Base-by-base conservation (phyloP, 2,113 vertebrate genomes). In the Spheniscus mendiculus region DNA sequence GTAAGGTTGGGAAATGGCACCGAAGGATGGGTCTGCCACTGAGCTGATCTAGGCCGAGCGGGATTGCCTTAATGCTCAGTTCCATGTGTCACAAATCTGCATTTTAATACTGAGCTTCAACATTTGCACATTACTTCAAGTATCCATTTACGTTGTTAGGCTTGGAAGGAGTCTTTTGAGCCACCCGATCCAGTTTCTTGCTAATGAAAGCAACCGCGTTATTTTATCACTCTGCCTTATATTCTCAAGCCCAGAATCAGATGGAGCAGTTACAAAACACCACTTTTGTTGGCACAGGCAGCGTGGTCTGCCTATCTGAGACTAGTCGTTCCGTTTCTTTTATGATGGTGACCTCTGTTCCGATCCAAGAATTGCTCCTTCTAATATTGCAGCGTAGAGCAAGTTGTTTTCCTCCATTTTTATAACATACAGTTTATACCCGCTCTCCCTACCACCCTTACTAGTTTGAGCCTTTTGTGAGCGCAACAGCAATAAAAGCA, bases 21-120 rank as follows among this genome's bases (percentile, higher is more conserved):
- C 0, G 0, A 9, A 9, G 14, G 23, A 6, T 30, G 1, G 0
- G 3, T 26, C 22, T 1, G 1, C 50, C 0, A 0, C 26, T 1
- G 67, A 40, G 67, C 52, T 15, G 6, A 9, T n/a, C 11, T 7
- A 10, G 16, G 32, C n/a, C 11, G 5, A 27, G 58, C 12, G 0
- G 23, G 25, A 27, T 53, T 23, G n/a, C 5, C 1, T 11, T 30
- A 14, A 13, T 2, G 1, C 59, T 32, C 36, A 0, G 3, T 32
- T 20, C 15, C 2, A 2, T 1, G 49, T 36, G n/a, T 52, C 52
- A 16, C 40, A 23, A 5, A 15, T 2, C 55, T 26, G 58, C 36
- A 5, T 19, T 52, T 20, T 19, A 36, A 13, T 1, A 6, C 52
- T 2, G 26, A 15, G 11, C 18, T 83, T 2, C n/a, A 44, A 9